Evolutionary conservation across 2,888 invertebrate species (phyloP).

Genomic region (Onchidella celtica): DNA sequence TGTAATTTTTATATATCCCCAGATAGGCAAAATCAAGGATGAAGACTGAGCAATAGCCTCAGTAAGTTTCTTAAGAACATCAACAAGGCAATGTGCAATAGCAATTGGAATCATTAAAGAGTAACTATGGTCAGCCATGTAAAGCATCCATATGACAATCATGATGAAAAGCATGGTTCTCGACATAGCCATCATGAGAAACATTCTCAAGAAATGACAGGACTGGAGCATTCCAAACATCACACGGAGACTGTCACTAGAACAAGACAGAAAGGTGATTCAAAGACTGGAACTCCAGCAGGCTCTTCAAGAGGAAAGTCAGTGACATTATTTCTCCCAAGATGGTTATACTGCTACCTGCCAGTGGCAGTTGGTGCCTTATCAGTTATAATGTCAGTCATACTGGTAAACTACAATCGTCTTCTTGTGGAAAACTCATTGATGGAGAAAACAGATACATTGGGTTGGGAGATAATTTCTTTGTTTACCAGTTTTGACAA

Average conservation of each 20-base stretch:
- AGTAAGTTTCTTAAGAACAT: too few relatives aligned
- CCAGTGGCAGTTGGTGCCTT: background rate
- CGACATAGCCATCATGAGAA: background rate
- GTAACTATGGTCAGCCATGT: conserved; percentile 26
- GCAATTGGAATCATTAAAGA: too few relatives aligned
- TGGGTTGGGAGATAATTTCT: conserved; percentile 29
- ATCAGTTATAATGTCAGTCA: background rate
- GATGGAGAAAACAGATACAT: background rate
- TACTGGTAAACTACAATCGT: background rate
- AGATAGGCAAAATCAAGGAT: too few relatives aligned
- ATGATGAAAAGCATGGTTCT: background rate
- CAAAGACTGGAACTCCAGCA: background rate
- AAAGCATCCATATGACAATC: conserved; percentile 21
- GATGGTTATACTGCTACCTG: conserved; percentile 39
- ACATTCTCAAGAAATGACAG: background rate
- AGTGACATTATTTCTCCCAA: conserved; percentile 30
- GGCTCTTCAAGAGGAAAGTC: background rate
- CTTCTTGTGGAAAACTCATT: background rate
- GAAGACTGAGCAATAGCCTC: too few relatives aligned
- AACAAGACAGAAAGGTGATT: conserved; percentile 3
- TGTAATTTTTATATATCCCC: too few relatives aligned
- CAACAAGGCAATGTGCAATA: too few relatives aligned
- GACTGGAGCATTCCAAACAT: background rate
- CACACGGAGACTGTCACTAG: background rate
- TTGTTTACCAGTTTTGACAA: conserved; percentile 35